These are phyloP conservation scores for Amorpha juglandis DNA, from an alignment of 2,888 invertebrate genomes.

Conservation along the genomic window DNA sequence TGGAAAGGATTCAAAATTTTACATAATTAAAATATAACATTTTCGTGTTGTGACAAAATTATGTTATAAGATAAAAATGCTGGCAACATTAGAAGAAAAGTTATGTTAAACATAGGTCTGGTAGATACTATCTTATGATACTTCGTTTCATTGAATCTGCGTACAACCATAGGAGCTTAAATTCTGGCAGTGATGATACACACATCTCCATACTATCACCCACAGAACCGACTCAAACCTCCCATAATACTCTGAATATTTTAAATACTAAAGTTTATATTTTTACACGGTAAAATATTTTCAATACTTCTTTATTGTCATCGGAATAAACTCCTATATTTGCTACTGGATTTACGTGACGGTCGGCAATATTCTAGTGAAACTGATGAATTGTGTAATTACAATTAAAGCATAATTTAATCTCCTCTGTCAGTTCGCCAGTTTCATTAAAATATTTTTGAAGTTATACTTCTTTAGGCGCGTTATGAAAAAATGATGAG, in stretches of 20 bases:
- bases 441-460: constrained; percentile 8
- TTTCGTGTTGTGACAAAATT: no score
- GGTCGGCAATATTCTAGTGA: constrained; percentile 20
- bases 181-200: not conserved
- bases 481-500: no score
- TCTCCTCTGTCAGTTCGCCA: no score
- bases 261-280: not conserved
- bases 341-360: constrained; percentile 22
- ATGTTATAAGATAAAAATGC: no score
- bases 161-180: not conserved
- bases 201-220: not conserved
- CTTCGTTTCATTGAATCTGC: not conserved
- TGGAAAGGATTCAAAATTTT: no score
- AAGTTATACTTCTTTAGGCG: no score
- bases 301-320: constrained; percentile 51
- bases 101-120: no score
- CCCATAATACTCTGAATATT: constrained; percentile 11
- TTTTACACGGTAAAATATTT: constrained; percentile 39
- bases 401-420: no score
- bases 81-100: no score
- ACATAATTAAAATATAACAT: no score
- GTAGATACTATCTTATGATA: not conserved
- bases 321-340: constrained; percentile 35
- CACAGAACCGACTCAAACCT: constrained; percentile 1
- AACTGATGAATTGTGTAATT: not conserved